phyloP scores from a whole-genome alignment of 2,888 invertebrate genomes.

The Ochropacha duplaris region DNA sequence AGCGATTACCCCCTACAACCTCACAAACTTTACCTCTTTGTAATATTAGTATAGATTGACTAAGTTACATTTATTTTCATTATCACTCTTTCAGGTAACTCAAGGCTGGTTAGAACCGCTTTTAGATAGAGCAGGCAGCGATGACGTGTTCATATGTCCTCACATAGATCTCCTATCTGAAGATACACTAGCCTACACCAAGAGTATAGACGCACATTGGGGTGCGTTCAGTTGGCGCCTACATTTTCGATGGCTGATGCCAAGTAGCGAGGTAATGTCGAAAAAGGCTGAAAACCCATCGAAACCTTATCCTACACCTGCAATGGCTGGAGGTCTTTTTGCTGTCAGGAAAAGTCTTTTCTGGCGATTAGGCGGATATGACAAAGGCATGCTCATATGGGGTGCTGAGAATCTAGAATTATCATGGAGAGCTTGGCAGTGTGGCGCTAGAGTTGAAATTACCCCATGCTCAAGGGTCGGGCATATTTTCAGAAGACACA shows the following conservation, averaged over 20 bases:
- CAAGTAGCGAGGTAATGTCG: slow-evolving; percentile 85
- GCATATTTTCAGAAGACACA: slow-evolving; percentile 95
- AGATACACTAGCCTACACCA: slow-evolving; percentile 96
- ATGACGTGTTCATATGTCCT: slow-evolving; percentile 76
- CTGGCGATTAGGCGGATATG: slow-evolving; percentile 91
- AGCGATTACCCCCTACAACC: too few species aligned
- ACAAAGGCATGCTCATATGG: slow-evolving; percentile 93
- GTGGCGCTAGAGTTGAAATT: slow-evolving; percentile 95
- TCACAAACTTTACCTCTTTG: too few species aligned
- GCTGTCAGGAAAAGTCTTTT: slow-evolving; percentile 93
- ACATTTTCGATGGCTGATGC: slow-evolving; percentile 94
- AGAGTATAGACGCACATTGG: slow-evolving; percentile 97
- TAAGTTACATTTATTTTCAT: neutral
- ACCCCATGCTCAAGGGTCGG: slow-evolving; percentile 97
- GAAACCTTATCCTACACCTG: slow-evolving; percentile 90
- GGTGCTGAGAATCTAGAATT: slow-evolving; percentile 99
- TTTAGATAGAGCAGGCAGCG: slow-evolving; percentile 78
- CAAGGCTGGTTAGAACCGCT: slow-evolving; percentile 86
- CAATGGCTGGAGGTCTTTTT: slow-evolving; percentile 98
- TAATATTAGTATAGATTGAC: too few species aligned
- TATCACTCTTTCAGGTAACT: slow-evolving; percentile 61
- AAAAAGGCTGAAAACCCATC: slow-evolving; percentile 85
- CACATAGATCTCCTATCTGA: slow-evolving; percentile 91
- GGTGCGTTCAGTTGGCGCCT: slow-evolving; percentile 99
- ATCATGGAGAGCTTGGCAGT: slow-evolving; percentile 98